These are phyloP conservation scores for Nannobrachium achirus DNA, from an alignment of 2,113 vertebrate genomes.

Conservation along the genomic window DNA sequence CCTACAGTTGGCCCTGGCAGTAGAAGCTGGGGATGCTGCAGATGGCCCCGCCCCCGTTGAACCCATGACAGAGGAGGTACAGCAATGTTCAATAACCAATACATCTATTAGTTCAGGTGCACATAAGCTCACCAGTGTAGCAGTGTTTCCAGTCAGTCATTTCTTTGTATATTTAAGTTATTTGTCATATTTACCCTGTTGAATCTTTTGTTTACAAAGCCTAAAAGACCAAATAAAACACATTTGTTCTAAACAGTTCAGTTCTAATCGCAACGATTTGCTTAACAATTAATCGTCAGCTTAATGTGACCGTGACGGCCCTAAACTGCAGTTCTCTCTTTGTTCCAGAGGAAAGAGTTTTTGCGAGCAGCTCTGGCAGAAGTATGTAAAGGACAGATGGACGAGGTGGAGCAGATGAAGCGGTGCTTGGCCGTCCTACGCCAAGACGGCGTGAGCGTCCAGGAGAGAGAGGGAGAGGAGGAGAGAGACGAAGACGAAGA, in stretches of 20 bases:
- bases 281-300: too few species aligned
- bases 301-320: too few species aligned
- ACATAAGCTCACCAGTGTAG: too few species aligned
- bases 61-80: constrained; percentile 89
- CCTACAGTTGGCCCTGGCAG: constrained; percentile 88
- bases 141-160: background rate
- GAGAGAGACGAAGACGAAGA: constrained; percentile 64
- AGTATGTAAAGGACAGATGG: constrained; percentile 82
- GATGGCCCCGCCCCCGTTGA: constrained; percentile 72
- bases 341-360: constrained; percentile 82
- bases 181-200: too few species aligned
- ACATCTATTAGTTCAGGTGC: background rate
- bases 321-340: background rate
- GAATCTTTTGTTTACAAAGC: too few species aligned
- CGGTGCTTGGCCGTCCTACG: constrained; percentile 79
- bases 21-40: constrained; percentile 82
- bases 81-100: too few species aligned
- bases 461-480: constrained; percentile 46
- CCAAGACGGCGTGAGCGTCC: constrained; percentile 16
- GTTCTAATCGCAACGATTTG: too few species aligned
- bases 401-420: constrained; percentile 91
- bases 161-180: too few species aligned
- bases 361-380: constrained; percentile 85
- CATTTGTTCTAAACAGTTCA: too few species aligned
- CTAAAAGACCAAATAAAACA: too few species aligned